Conservation (phyloP, 2,797 vertebrate species). For the Epinephelus malabaricus region DNA sequence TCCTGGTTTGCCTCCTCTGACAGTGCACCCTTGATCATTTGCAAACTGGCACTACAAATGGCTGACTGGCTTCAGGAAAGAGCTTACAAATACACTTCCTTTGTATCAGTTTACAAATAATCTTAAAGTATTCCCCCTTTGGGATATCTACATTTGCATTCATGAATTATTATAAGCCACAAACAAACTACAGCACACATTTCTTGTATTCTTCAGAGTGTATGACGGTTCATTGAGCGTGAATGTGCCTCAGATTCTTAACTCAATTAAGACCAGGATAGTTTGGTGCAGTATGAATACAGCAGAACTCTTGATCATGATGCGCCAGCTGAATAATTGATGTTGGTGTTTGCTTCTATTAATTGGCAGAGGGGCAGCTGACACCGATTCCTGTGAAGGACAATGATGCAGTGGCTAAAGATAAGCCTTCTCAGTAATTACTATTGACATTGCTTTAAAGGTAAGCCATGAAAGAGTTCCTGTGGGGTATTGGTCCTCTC, state of each 20-base stretch:
- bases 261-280: constrained; percentile 1
- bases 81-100: background rate
- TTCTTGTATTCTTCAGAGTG: background rate
- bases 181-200: background rate
- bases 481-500: constrained; percentile 51
- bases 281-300: constrained; percentile 13
- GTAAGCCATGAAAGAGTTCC: constrained; percentile 71
- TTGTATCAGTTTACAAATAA: background rate
- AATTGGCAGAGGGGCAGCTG: constrained; percentile 66
- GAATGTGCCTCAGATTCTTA: constrained; percentile 3
- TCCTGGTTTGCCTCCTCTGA: too few relatives aligned
- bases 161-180: background rate
- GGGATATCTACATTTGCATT: background rate
- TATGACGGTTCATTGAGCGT: background rate
- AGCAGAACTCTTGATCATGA: constrained; percentile 25
- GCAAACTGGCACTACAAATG: background rate
- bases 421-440: constrained; percentile 83
- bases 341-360: constrained; percentile 73
- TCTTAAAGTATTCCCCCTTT: background rate
- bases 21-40: background rate
- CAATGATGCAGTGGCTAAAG: constrained; percentile 70
- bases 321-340: constrained; percentile 66
- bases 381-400: constrained; percentile 71
- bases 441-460: constrained; percentile 84
- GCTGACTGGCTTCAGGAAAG: background rate